A percentile compares a stretch with the other conserved stretches of the same genome.
Evolutionary conservation across 2,113 vertebrate species (phyloP).

Genomic region (Isichthys henryi): DNA sequence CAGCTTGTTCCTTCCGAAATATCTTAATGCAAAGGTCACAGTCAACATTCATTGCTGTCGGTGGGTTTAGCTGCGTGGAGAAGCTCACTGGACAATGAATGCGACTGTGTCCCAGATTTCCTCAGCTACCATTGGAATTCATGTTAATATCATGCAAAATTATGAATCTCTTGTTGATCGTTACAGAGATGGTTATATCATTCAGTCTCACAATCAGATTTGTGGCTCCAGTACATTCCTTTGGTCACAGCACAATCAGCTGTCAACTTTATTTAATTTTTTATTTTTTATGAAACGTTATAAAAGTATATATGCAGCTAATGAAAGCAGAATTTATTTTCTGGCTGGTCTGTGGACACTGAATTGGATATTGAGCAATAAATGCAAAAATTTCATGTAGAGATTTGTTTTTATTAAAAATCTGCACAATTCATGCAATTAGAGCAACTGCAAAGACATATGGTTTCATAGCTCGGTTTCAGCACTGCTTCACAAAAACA

Average conservation of each 20-base stretch:
- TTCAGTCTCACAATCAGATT: background rate
- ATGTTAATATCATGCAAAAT: background rate
- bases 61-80: slow-evolving; percentile 95
- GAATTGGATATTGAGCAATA: background rate
- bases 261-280: background rate
- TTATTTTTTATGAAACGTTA: too few species aligned
- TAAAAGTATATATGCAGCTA: background rate
- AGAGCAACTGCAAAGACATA: background rate
- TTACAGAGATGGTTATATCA: background rate
- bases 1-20: slow-evolving; percentile 21
- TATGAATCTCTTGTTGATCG: background rate
- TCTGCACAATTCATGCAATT: background rate
- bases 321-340: background rate
- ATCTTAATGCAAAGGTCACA: slow-evolving; percentile 69
- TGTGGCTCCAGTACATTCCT: too few species aligned
- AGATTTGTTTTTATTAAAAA: background rate
- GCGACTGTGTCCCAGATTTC: slow-evolving; percentile 96
- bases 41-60: slow-evolving; percentile 99
- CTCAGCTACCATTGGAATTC: slow-evolving; percentile 33
- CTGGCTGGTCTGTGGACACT: background rate
- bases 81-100: slow-evolving; percentile 99
- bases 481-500: background rate
- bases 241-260: background rate
- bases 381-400: background rate
- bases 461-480: background rate